These are phyloP conservation scores for Eilema sororculum DNA, from an alignment of 2,888 invertebrate genomes.

Conservation along the genomic window DNA sequence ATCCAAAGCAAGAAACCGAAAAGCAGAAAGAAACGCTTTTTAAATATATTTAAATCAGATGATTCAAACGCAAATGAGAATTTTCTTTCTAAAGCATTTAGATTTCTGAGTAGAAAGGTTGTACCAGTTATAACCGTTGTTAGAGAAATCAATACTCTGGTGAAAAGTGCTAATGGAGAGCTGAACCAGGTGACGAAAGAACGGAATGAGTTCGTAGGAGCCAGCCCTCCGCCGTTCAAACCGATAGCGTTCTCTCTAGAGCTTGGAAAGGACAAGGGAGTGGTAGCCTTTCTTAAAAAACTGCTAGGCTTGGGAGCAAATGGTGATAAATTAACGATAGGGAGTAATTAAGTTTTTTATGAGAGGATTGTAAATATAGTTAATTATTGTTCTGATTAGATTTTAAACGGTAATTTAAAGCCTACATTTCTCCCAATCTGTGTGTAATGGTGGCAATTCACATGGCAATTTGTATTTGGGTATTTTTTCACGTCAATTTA, in stretches of 20 bases:
- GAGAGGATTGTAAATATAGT: constrained; percentile 1
- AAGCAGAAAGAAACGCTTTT: constrained; percentile 61
- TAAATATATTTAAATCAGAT: constrained; percentile 57
- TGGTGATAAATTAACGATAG: constrained; percentile 67
- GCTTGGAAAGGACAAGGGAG: constrained; percentile 61
- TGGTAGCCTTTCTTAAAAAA: constrained; percentile 64
- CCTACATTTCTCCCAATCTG: background rate
- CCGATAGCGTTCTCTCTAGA: constrained; percentile 66
- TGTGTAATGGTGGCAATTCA: background rate
- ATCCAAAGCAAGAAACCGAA: constrained; percentile 9
- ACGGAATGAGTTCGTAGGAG: constrained; percentile 70
- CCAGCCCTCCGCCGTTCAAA: constrained; percentile 50
- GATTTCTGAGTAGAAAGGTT: constrained; percentile 65
- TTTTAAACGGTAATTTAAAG: background rate
- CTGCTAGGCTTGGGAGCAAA: constrained; percentile 64
- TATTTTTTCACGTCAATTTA: no score
- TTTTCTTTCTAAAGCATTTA: constrained; percentile 64
- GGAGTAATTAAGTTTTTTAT: constrained; percentile 44
- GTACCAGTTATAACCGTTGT: constrained; percentile 71
- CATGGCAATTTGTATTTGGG: no score
- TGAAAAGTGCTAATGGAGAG: constrained; percentile 69
- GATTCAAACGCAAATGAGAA: constrained; percentile 57
- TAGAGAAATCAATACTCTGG: constrained; percentile 73
- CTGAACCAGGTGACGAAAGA: constrained; percentile 68
- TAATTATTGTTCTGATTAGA: background rate